Base-by-base conservation (phyloP, 2,113 vertebrate genomes). In the Corythornis vintsioides region DNA sequence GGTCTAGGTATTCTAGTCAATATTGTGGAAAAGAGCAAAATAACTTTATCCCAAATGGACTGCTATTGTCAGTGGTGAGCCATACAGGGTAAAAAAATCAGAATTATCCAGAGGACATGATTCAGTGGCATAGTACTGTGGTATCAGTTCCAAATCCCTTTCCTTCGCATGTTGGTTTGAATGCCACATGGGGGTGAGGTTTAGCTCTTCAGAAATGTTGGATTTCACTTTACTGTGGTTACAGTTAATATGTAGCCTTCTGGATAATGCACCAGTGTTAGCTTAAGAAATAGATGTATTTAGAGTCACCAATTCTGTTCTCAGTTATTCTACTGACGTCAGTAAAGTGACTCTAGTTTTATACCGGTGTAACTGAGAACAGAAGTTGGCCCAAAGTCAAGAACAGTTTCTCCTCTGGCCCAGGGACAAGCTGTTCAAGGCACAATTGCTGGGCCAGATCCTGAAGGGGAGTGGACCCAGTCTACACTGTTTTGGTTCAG, bases 291-390 rank as follows among this genome's bases (percentile, higher is more conserved):
- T 76, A 47, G 47, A 66, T 60, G 59, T 56, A 60, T 87, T 89
- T 85, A 70, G 78, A 87, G 81, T 89, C 89, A 93, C 89, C 91
- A 85, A 13, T 96, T 94, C 83, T 96, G 86, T 84, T 96, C 91
- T 92, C 74, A 87, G 86, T 91, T 93, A 89, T 94, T 89, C 84
- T 87, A 52, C 71, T 96, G 95, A 95, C 89, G 86, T 95, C 94
- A 93, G 63, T 95, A 79, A 93, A 92, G 82, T 84, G 6, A 79
- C 47, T 96, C 77, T 92, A 91, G 95, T 94, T 94, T 96, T 96
- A 93, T 93, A 87, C 71, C 25, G 70, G 55, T 66, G 92, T 92
- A 96, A 95, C 86, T 92, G 96, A 96, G 94, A 96, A 42, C 91
- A 93, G 78, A 96, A 85, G 16, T 10, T 95, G 94, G 94, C 86